Evolutionary conservation across 2,797 vertebrate genomes (phyloP).

Genomic region (Cyclopterus lumpus): DNA sequence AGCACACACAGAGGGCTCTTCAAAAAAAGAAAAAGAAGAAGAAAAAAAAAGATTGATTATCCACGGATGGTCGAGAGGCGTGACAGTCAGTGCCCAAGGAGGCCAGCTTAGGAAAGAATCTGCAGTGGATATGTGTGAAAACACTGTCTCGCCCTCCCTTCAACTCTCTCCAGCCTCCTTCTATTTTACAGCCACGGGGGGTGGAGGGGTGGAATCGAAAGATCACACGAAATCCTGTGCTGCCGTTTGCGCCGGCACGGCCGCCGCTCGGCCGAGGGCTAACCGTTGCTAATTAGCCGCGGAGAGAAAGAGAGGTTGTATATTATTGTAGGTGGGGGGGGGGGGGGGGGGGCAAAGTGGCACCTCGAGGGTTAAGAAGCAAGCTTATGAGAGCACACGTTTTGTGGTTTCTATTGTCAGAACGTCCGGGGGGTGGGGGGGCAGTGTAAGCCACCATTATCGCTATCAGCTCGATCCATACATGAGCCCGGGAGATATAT

Average conservation of each 20-base stretch:
- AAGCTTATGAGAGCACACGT: conserved; percentile 30
- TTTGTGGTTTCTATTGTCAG: conserved; percentile 51
- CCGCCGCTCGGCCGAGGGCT: conserved; percentile 48
- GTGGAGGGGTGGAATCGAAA: conserved; percentile 60
- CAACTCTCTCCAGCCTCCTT: conserved; percentile 55
- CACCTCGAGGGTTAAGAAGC: conserved; percentile 39
- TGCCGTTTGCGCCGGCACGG: conserved; percentile 65
- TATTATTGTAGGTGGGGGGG: conserved; percentile 25
- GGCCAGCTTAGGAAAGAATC: conserved; percentile 77
- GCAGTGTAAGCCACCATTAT: conserved; percentile 41
- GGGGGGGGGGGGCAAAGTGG: conserved; percentile 29
- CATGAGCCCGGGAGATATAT: conserved; percentile 25
- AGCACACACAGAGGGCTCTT: conserved; percentile 72
- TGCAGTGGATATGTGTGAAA: conserved; percentile 72
- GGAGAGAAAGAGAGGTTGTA: conserved; percentile 1
- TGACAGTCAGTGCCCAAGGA: conserved; percentile 82
- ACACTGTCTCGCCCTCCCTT: conserved; percentile 56
- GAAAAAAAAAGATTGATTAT: conserved; percentile 77
- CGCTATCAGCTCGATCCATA: conserved; percentile 34
- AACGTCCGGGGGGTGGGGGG: conserved; percentile 24
- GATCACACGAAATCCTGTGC: conserved; percentile 74
- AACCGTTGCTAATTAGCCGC: conserved; percentile 57
- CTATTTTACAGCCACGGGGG: conserved; percentile 60
- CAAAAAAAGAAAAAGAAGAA: conserved; percentile 65
- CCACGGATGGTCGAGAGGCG: conserved; percentile 76